phyloP scores from a whole-genome alignment of 2,113 vertebrate species.

The Myodes glareolus region DNA sequence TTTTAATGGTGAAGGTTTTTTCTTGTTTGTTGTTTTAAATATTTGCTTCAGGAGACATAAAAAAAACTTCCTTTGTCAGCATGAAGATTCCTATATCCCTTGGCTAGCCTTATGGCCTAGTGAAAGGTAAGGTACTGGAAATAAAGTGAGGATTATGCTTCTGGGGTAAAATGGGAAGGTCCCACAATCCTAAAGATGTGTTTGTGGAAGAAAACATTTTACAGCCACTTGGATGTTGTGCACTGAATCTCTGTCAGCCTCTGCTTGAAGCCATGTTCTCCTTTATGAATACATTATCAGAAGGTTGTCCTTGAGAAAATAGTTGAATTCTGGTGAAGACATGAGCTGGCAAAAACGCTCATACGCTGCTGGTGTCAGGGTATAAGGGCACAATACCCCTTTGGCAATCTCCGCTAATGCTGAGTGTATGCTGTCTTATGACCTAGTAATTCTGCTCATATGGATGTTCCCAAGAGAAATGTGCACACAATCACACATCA shows the following conservation, averaged over 20 bases:
- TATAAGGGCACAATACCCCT: not conserved
- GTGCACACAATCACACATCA: slow-evolving; percentile 14
- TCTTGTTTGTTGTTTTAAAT: not conserved
- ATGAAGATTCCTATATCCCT: not conserved
- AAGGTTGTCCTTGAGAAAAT: slow-evolving; percentile 14
- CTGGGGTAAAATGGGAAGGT: not conserved
- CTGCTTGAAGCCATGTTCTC: not conserved
- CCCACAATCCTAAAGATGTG: not conserved
- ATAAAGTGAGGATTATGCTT: not conserved
- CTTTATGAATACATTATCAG: not conserved
- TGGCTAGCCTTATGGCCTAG: not conserved
- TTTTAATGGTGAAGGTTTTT: slow-evolving; percentile 1
- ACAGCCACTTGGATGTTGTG: not conserved
- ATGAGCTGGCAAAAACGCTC: not conserved
- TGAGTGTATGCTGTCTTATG: not conserved
- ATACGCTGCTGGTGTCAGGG: not conserved
- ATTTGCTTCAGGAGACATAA: not conserved
- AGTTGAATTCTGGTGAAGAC: not conserved
- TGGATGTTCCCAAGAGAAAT: slow-evolving; percentile 7
- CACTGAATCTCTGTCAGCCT: not conserved
- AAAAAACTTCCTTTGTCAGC: slow-evolving; percentile 33
- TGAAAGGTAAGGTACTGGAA: not conserved
- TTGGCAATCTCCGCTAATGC: slow-evolving; percentile 19
- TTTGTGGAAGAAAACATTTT: not conserved
- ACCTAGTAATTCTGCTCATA: not conserved